phyloP scores from a whole-genome alignment of 2,797 vertebrate species.

The Silurus lanzhouensis region DNA sequence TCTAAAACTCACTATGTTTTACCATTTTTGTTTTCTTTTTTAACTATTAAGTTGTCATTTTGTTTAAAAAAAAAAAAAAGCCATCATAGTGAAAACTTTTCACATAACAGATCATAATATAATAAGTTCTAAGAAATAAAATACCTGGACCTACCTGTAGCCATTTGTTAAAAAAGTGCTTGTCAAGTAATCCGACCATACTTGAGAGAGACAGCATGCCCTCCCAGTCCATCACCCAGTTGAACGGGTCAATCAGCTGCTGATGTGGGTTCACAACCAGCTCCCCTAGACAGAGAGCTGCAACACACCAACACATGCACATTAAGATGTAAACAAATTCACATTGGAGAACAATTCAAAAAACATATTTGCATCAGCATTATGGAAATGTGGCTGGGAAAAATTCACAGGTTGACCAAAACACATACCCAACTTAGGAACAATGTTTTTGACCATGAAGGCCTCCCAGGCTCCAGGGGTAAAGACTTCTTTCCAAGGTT shows the following conservation, averaged over 20 bases:
- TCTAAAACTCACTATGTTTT: too few relatives aligned
- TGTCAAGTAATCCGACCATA: conserved; percentile 90
- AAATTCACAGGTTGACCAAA: not conserved
- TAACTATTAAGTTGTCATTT: not conserved
- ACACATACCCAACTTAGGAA: conserved; percentile 89
- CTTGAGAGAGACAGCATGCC: conserved; percentile 93
- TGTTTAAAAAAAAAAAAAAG: not conserved
- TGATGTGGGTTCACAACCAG: conserved; percentile 95
- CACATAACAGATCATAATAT: not conserved
- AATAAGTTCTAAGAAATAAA: not conserved
- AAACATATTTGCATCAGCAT: not conserved
- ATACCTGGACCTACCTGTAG: conserved; percentile 79
- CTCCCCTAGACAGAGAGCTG: conserved; percentile 91
- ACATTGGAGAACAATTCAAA: not conserved
- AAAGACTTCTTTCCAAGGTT: conserved; percentile 97
- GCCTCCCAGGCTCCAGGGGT: conserved; percentile 96
- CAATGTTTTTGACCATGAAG: conserved; percentile 98
- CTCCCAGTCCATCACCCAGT: conserved; percentile 98
- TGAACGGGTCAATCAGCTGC: conserved; percentile 96
- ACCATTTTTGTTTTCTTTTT: too few relatives aligned
- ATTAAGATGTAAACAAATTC: not conserved
- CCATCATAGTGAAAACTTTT: not conserved
- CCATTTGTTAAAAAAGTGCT: conserved; percentile 98
- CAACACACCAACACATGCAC: conserved; percentile 17
- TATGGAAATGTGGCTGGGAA: not conserved